Evolutionary conservation across 2,797 vertebrate species (phyloP), one percentile per base, ranked within the genome.

Genomic region (Hozukius guyotensis): DNA sequence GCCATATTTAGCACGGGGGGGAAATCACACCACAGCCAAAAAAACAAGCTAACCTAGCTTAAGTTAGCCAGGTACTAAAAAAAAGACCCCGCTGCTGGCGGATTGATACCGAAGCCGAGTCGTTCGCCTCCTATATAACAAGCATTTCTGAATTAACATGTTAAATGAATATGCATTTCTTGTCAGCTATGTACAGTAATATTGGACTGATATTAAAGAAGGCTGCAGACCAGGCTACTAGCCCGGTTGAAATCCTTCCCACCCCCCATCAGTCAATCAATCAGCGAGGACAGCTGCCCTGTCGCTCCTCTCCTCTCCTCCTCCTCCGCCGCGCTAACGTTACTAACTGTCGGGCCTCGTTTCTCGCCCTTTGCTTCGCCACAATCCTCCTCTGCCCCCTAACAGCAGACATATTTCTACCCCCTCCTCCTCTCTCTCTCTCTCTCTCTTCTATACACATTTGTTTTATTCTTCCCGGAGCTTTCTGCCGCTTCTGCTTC

Each of bases 391-490:
- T 92, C 91, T 92, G 88, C 90, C 90, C 91, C 88, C 88, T 85
- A 93, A 95, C 92, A 91, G 92, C 91, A 84, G 94, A 95, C 94
- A 94, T 94, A 89, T 94, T 90, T 88, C 85, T 88, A 72, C 31
- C 49, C 67, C 69, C 87, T 78, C 76, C 85, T 76, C 63, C 82
- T 38, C 36, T 38, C 83, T 81, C 75, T 75, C 36, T 27, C 25
- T 38, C 38, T 42, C 38, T 42, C 38, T 42, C 82, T 79, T 80
- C 75, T 75, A 85, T 77, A 87, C 74, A 80, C 76, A 85, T 83
- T 88, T 87, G 64, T 85, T 91, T 87, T 74, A 87, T 91, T 86
- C 75, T 81, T 86, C 85, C 79, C 78, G 70, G 32, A 83, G 86
- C 87, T 42, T 42, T 80, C 70, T 78, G 78, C 46, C 67, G 84